A percentile compares a stretch with the other conserved stretches of the same genome.
These are phyloP conservation scores for Penaeus chinensis DNA, from an alignment of 1,140 invertebrate species.

Conservation along the genomic window DNA sequence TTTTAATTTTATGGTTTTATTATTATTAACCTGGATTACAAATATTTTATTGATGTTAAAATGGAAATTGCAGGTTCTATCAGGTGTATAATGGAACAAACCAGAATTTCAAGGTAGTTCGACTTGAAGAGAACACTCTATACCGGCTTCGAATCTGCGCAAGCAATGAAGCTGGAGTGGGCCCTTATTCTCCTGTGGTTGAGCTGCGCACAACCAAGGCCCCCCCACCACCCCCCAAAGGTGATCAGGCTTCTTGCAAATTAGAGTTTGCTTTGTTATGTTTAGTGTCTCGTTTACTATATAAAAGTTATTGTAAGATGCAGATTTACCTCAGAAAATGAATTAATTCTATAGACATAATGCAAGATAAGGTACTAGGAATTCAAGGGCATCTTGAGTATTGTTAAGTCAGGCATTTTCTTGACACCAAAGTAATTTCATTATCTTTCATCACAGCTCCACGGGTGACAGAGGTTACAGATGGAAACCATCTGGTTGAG, in stretches of 20 bases:
- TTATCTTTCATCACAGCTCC: constrained; percentile 64
- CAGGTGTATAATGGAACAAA: constrained; percentile 82
- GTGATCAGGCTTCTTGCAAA: constrained; percentile 72
- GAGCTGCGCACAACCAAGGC: constrained; percentile 80
- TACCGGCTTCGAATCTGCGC: constrained; percentile 88
- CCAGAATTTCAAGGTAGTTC: constrained; percentile 82
- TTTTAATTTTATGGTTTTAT: not conserved
- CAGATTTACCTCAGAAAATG: not conserved
- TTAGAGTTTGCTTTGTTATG: not conserved
- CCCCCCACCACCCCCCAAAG: constrained; percentile 81
- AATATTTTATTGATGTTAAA: not conserved
- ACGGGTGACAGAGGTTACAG: constrained; percentile 66
- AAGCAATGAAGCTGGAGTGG: constrained; percentile 84
- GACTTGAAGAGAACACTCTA: constrained; percentile 80
- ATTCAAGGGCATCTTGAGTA: no score
- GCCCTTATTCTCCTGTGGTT: constrained; percentile 79
- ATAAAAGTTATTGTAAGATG: not conserved
- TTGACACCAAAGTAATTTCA: not conserved
- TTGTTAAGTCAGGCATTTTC: no score
- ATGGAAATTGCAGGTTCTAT: constrained; percentile 72
- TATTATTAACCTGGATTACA: not conserved
- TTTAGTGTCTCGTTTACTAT: not conserved
- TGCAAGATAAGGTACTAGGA: no score
- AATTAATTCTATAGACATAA: not conserved
- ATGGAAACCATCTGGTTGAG: constrained; percentile 68